Conservation (phyloP, 1,140 invertebrate species). For the Semibalanus balanoides region DNA sequence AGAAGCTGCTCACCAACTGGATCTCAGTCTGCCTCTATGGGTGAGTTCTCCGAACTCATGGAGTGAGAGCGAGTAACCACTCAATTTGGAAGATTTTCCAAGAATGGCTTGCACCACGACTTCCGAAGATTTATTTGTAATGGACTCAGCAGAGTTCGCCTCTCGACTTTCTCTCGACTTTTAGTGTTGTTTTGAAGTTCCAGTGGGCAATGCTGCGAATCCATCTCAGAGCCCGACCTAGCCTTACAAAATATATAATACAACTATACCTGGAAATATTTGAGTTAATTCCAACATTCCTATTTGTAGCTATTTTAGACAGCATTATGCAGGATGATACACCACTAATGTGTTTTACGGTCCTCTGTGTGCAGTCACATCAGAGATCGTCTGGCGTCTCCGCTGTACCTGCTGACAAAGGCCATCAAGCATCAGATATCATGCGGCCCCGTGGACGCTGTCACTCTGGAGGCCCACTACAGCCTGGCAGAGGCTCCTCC, state of each 20-base stretch:
- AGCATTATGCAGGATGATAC: too few relatives aligned
- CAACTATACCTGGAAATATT: too few relatives aligned
- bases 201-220: too few relatives aligned
- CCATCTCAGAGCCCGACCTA: too few relatives aligned
- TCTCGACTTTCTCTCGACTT: too few relatives aligned
- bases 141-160: too few relatives aligned
- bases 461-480: conserved; percentile 95
- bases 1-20: conserved; percentile 99
- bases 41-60: conserved; percentile 37
- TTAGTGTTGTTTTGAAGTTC: too few relatives aligned
- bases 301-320: too few relatives aligned
- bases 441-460: conserved; percentile 89
- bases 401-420: conserved; percentile 83
- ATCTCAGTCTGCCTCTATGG: conserved; percentile 95
- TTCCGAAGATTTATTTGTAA: neutral
- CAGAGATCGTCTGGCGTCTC: conserved; percentile 88
- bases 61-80: neutral
- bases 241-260: too few relatives aligned
- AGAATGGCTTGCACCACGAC: neutral
- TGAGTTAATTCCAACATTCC: too few relatives aligned
- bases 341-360: too few relatives aligned
- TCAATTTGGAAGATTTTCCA: neutral
- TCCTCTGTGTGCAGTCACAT: conserved; percentile 27
- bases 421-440: conserved; percentile 98
- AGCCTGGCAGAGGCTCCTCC: too few relatives aligned